Evolutionary conservation across 2,113 vertebrate genomes (phyloP).

Genomic region (Octodon degus): DNA sequence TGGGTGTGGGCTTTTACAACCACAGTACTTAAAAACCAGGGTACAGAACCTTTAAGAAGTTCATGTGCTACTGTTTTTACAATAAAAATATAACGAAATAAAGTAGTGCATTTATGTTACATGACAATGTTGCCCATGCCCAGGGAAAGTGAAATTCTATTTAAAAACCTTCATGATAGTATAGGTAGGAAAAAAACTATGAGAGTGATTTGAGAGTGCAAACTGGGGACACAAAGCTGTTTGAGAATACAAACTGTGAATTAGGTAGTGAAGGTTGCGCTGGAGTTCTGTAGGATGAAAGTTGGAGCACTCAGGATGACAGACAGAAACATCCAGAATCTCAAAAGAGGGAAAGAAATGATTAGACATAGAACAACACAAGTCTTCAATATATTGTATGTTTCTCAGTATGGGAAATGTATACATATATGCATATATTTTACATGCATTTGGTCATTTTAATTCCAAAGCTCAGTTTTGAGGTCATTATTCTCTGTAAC

Average conservation of each 20-base stretch:
- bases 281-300: not conserved
- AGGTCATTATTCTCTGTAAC: slow-evolving; percentile 35
- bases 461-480: not conserved
- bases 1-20: not conserved
- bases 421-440: not conserved
- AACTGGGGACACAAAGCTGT: not conserved
- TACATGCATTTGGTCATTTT: not conserved
- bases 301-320: not conserved
- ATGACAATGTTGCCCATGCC: not conserved
- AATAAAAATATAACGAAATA: not conserved
- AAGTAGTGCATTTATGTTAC: not conserved
- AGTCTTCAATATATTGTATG: not conserved
- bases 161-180: too few species aligned
- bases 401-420: not conserved
- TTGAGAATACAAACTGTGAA: not conserved
- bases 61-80: not conserved
- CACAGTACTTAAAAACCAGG: not conserved
- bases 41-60: not conserved
- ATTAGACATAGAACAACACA: not conserved
- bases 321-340: not conserved
- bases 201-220: not conserved
- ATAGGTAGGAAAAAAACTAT: too few species aligned
- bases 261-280: not conserved
- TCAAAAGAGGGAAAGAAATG: not conserved
- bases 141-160: not conserved